Evolutionary conservation across 1,140 invertebrate species (phyloP).

Genomic region (Apis laboriosa): DNA sequence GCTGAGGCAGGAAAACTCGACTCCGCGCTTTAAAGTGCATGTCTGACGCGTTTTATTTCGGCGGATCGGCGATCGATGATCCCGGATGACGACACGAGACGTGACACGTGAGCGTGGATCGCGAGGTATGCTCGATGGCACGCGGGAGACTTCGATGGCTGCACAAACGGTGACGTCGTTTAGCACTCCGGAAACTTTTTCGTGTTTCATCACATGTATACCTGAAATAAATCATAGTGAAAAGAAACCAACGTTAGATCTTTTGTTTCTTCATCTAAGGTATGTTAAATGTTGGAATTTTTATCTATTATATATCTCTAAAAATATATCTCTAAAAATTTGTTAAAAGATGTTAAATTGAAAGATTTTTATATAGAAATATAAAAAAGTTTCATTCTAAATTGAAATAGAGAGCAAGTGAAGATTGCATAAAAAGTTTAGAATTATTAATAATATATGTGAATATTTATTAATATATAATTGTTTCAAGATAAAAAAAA

Average conservation of each 20-base stretch:
- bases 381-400: too few species aligned
- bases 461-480: too few species aligned
- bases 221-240: background rate
- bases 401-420: too few species aligned
- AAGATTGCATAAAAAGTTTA: too few species aligned
- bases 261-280: background rate
- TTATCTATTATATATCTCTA: background rate
- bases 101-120: slow-evolving; percentile 32
- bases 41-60: slow-evolving; percentile 37
- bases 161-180: slow-evolving; percentile 10
- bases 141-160: slow-evolving; percentile 49
- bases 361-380: too few species aligned
- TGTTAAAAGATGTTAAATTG: background rate
- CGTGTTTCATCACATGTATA: background rate
- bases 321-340: background rate
- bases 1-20: slow-evolving; percentile 32
- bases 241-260: background rate
- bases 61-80: slow-evolving; percentile 41
- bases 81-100: slow-evolving; percentile 46
- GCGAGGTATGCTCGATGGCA: slow-evolving; percentile 41
- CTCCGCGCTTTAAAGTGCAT: background rate
- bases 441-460: too few species aligned
- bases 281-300: too few species aligned
- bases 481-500: too few species aligned
- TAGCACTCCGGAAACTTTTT: background rate